A percentile compares a stretch with the other conserved stretches of the same genome.
phyloP scores from a whole-genome alignment of 1,140 invertebrate species.

The Melanaphis sacchari region DNA sequence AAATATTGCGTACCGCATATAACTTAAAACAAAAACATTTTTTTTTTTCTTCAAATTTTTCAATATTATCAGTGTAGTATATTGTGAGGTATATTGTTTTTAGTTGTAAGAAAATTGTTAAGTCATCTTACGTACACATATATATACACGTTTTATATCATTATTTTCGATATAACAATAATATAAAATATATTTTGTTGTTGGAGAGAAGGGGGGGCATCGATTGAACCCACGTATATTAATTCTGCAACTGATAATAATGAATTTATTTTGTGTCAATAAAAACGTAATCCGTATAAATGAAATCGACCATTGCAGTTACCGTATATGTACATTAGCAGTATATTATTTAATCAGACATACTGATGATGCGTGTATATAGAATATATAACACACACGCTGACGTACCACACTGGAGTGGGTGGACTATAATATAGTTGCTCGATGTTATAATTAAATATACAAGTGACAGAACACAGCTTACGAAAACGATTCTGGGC shows the following conservation, averaged over 20 bases:
- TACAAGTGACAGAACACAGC: slow-evolving; percentile 19
- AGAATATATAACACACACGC: background rate
- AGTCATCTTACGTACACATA: background rate
- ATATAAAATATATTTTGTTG: background rate
- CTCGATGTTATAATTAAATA: slow-evolving; percentile 34
- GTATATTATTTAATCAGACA: slow-evolving; percentile 11
- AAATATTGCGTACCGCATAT: background rate
- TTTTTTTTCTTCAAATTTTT: background rate
- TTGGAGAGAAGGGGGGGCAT: background rate
- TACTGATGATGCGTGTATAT: background rate
- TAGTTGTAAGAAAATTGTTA: background rate
- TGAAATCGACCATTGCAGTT: background rate
- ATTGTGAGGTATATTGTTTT: background rate
- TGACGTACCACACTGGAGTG: background rate
- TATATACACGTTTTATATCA: background rate
- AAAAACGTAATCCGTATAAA: background rate
- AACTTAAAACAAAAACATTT: background rate
- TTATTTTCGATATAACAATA: background rate
- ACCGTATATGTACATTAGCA: slow-evolving; percentile 12
- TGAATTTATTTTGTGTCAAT: background rate
- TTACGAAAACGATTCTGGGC: background rate
- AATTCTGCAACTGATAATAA: background rate
- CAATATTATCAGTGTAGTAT: background rate
- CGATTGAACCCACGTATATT: background rate
- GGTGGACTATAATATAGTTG: background rate